Conservation (phyloP, 2,113 vertebrate genomes). For the Anolis carolinensis region DNA sequence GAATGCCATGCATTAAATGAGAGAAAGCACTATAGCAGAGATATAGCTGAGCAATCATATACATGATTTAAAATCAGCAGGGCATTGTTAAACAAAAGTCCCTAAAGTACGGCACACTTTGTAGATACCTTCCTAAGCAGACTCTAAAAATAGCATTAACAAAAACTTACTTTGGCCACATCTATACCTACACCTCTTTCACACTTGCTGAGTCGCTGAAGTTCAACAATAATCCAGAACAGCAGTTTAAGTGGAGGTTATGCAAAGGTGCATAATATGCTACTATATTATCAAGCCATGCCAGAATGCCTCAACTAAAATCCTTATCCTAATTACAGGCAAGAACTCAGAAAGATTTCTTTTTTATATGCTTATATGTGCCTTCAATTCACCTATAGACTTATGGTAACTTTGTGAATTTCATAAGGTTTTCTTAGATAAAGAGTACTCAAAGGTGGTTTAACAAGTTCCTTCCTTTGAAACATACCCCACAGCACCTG, state of each 20-base stretch:
- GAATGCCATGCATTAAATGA: background rate
- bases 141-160: too few species aligned
- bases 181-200: too few species aligned
- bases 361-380: background rate
- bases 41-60: background rate
- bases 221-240: background rate
- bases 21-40: background rate
- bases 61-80: conserved; percentile 7
- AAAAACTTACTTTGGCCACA: too few species aligned
- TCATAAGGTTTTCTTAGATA: too few species aligned
- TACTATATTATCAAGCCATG: background rate
- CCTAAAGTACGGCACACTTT: background rate
- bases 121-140: background rate
- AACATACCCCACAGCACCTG: too few species aligned
- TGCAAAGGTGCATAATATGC: background rate
- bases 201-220: background rate
- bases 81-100: background rate
- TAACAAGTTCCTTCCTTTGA: too few species aligned
- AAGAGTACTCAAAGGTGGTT: too few species aligned
- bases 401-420: too few species aligned
- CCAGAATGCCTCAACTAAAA: too few species aligned
- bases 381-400: too few species aligned
- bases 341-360: background rate
- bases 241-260: background rate
- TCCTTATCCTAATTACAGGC: background rate